Base-by-base conservation (phyloP, 2,113 vertebrate genomes). In the Sorex fumeus region DNA sequence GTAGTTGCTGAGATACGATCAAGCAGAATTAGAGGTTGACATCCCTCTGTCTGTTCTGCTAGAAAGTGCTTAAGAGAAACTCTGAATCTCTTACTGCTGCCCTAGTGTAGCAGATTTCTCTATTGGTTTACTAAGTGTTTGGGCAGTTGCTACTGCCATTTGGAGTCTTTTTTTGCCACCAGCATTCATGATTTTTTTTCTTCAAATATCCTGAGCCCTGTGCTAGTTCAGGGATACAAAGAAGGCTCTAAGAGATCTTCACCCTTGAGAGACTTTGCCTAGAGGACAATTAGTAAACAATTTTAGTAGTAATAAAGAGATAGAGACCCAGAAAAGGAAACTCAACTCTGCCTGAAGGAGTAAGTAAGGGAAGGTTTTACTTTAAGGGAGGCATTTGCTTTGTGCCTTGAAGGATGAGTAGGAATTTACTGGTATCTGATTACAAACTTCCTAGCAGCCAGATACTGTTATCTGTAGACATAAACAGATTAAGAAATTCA, bases 1-100 rank as follows among this genome's bases (percentile, higher is more conserved):
- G 87, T 94, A 96, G 96, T 96, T 96, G 95, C 96, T 95, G 94
- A 96, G 94, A 94, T 95, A 96, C 89, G 30, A 87, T 91, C 86
- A 90, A 91, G 86, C 84, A 66, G 80, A 96, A 95, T 96, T 95
- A 92, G 84, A 87, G 75, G 91, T 89, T 95, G 84, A 95, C 88
- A 93, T 96, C 92, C 77, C 57, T 95, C 88, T 96, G 79, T 94
- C 90, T 95, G 16, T 93, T 93, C 69, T 88, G 69, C 86, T 47
- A 87, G 76, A 92, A 84, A 91, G 80, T 83, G 60, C 25, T 87
- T 90, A 90, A 84, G 90, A 94, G 30, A 66, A 50, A 47, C 80
- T 93, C 86, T 81, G 94, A 92, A 90, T 95, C 90, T 96, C 85
- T 93, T 93, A 91, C 72, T 69, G 74, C 92, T 82, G 76, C 57